Percentiles rank a stretch among this genome's conserved stretches.
Conservation (phyloP, 2,113 vertebrate genomes). For the Quiscalus mexicanus region DNA sequence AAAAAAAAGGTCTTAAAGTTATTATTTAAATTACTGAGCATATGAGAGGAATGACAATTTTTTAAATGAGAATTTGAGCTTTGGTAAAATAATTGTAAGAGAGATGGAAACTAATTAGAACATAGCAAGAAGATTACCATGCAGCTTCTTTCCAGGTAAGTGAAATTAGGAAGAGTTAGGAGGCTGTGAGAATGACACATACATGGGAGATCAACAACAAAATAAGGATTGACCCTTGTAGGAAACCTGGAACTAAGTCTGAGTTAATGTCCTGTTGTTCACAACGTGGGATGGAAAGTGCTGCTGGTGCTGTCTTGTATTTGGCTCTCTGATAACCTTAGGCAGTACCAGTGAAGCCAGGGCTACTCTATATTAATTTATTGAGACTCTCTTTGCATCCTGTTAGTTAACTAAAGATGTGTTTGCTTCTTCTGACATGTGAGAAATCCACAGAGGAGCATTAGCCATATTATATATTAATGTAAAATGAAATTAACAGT, state of each 20-base stretch:
- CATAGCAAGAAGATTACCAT: background rate
- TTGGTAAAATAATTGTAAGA: background rate
- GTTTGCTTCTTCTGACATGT: slow-evolving; percentile 9
- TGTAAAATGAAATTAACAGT: slow-evolving; percentile 30
- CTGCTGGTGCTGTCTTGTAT: background rate
- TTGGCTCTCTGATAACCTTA: background rate
- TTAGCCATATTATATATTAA: slow-evolving; percentile 59
- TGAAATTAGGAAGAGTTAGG: background rate
- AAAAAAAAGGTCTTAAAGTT: background rate
- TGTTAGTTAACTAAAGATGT: background rate
- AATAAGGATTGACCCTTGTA: background rate
- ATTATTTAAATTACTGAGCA: background rate
- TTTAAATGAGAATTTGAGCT: background rate
- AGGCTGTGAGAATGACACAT: background rate
- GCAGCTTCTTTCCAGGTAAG: background rate
- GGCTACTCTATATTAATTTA: background rate
- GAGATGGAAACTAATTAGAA: background rate
- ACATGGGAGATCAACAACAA: background rate
- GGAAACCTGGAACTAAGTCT: background rate
- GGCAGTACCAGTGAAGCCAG: background rate
- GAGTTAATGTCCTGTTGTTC: background rate
- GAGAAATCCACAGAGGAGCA: slow-evolving; percentile 51
- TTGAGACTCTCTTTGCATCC: background rate
- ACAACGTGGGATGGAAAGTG: accelerated
- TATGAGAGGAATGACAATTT: background rate